phyloP scores from a whole-genome alignment of 2,888 invertebrate genomes.

The Nasonovia ribisnigri region DNA sequence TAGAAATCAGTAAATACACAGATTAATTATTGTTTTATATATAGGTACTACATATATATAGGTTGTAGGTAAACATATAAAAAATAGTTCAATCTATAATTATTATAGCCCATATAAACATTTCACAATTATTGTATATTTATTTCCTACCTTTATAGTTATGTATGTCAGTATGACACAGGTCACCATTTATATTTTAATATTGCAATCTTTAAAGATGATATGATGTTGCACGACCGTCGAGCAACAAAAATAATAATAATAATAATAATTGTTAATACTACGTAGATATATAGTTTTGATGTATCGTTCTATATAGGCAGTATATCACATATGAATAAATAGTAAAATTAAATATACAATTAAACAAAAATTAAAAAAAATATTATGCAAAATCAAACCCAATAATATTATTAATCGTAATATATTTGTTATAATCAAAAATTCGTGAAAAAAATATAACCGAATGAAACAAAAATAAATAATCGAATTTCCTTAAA shows the following conservation, averaged over 20 bases:
- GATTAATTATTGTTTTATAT: not conserved
- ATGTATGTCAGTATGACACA: not conserved
- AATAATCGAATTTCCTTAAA: not conserved
- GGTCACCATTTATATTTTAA: not conserved
- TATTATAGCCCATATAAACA: not conserved
- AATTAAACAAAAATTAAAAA: not conserved
- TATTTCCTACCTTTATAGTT: not conserved
- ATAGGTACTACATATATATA: not conserved
- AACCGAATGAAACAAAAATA: not conserved
- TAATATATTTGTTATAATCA: too few relatives aligned
- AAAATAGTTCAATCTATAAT: constrained; percentile 27
- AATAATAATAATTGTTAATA: constrained; percentile 13
- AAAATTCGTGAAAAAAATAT: too few relatives aligned
- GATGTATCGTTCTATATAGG: not conserved
- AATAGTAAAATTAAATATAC: not conserved
- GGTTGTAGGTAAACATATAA: not conserved
- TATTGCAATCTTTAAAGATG: constrained; percentile 40
- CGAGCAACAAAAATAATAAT: not conserved
- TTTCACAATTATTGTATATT: not conserved
- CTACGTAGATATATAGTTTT: constrained; percentile 13
- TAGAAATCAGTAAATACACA: not conserved
- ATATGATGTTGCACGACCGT: not conserved
- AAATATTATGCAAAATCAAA: not conserved
- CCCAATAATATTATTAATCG: not conserved
- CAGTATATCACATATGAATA: not conserved